Conservation (phyloP, 2,797 vertebrate species). For the Hyperoplus immaculatus region DNA sequence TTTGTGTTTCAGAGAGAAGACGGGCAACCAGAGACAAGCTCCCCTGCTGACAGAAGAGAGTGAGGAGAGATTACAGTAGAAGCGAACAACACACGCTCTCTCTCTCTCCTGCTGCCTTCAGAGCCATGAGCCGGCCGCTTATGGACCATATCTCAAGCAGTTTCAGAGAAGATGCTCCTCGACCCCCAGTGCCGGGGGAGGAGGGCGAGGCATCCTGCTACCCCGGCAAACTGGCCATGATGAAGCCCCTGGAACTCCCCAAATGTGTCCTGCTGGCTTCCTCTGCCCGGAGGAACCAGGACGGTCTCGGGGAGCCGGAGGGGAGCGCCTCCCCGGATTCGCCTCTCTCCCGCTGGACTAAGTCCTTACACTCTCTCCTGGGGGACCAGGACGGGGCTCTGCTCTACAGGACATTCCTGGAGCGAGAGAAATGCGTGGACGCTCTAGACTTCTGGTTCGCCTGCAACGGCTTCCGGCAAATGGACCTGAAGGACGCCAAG, state of each 20-base stretch:
- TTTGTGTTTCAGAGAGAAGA: slow-evolving; percentile 93
- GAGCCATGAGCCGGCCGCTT: slow-evolving; percentile 94
- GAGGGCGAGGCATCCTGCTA: slow-evolving; percentile 93
- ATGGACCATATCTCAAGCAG: slow-evolving; percentile 91
- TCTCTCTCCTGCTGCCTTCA: slow-evolving; percentile 75
- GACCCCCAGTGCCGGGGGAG: slow-evolving; percentile 96
- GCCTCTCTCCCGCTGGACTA: slow-evolving; percentile 94
- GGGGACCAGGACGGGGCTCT: slow-evolving; percentile 97
- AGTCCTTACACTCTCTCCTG: slow-evolving; percentile 94
- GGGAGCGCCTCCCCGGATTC: slow-evolving; percentile 96
- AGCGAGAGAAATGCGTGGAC: slow-evolving; percentile 95
- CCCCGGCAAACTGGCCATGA: slow-evolving; percentile 81
- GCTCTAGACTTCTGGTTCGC: slow-evolving; percentile 98
- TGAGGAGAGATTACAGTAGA: slow-evolving; percentile 88
- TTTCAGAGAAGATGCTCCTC: slow-evolving; percentile 97
- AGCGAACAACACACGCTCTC: slow-evolving; percentile 71
- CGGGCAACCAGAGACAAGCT: slow-evolving; percentile 86
- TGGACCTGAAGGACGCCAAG: slow-evolving; percentile 97
- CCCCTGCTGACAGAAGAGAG: slow-evolving; percentile 95
- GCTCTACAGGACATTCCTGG: slow-evolving; percentile 95
- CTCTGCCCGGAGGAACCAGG: slow-evolving; percentile 91
- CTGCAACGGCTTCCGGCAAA: slow-evolving; percentile 98
- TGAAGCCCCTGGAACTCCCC: slow-evolving; percentile 85
- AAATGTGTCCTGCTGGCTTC: slow-evolving; percentile 74
- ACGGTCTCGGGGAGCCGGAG: slow-evolving; percentile 95